Conservation (phyloP, 53 echinoderm and acorn worm genomes). For the Holothuria leucospilota region DNA sequence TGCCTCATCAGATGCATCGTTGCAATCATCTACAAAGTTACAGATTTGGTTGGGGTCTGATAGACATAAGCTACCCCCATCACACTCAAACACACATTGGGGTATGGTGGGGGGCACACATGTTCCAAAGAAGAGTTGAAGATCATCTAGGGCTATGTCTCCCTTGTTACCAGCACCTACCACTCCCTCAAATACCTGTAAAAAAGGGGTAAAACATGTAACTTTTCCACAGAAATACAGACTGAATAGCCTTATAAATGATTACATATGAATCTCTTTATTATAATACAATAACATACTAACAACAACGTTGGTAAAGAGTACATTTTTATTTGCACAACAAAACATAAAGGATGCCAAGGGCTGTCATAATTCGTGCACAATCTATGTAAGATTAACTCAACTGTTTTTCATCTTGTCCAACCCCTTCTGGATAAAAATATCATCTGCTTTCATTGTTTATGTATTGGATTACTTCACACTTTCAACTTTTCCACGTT, state of each 20-base stretch:
- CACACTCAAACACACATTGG: constrained; percentile 80
- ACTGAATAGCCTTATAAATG: not conserved
- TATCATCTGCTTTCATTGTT: no score
- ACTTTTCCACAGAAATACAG: not conserved
- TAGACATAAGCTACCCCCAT: constrained; percentile 58
- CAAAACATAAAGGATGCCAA: no score
- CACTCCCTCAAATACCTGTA: constrained; percentile 74
- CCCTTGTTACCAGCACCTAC: constrained; percentile 68
- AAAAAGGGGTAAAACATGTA: not conserved
- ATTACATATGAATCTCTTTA: not conserved
- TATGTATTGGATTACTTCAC: no score
- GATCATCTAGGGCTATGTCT: constrained; percentile 88
- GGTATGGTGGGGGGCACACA: constrained; percentile 84
- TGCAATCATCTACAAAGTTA: constrained; percentile 82
- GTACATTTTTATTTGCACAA: no score
- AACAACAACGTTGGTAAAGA: no score
- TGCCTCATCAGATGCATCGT: constrained; percentile 79
- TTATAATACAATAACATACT: not conserved
- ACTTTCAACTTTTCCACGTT: no score
- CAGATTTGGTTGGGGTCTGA: constrained; percentile 64
- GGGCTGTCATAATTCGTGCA: no score
- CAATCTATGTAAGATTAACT: no score
- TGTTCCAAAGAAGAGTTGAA: constrained; percentile 65
- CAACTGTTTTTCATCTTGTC: no score
- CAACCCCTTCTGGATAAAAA: no score